Conservation (phyloP, 1,140 invertebrate species). For the Bombus polaris region DNA sequence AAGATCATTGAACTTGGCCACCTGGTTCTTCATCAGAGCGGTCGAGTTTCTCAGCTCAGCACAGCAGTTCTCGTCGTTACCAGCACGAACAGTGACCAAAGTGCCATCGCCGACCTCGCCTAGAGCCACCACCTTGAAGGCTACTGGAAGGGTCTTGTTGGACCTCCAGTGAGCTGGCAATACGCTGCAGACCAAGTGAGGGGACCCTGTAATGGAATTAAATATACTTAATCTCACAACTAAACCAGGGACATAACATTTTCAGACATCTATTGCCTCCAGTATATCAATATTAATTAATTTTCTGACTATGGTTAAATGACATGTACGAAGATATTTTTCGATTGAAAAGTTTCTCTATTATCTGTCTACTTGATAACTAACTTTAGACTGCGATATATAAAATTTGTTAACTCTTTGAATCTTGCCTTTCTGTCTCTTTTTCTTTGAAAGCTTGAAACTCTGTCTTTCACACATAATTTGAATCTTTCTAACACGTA, state of each 20-base stretch:
- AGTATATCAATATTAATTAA: not conserved
- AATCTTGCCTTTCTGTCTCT: too few relatives aligned
- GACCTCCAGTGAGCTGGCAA: conserved; percentile 97
- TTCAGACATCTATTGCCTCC: not conserved
- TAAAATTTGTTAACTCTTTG: too few relatives aligned
- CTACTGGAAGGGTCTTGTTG: conserved; percentile 98
- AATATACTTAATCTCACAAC: not conserved
- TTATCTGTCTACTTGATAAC: too few relatives aligned
- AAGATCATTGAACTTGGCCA: conserved; percentile 99
- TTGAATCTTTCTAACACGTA: too few relatives aligned
- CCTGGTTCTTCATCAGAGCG: conserved; percentile 98
- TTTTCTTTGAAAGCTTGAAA: too few relatives aligned
- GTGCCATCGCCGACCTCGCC: conserved; percentile 97
- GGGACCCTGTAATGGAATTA: conserved; percentile 84
- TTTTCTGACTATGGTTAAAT: not conserved
- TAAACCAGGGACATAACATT: not conserved
- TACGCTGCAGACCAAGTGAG: conserved; percentile 95
- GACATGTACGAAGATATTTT: too few relatives aligned
- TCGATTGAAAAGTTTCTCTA: too few relatives aligned
- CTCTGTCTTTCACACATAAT: too few relatives aligned
- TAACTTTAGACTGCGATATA: too few relatives aligned
- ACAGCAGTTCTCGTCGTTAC: conserved; percentile 98
- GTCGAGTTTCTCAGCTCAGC: conserved; percentile 96
- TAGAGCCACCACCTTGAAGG: conserved; percentile 96
- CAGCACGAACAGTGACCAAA: conserved; percentile 96